Base-by-base conservation (phyloP, 2,797 vertebrate genomes). In the Pipistrellus pygmaeus region DNA sequence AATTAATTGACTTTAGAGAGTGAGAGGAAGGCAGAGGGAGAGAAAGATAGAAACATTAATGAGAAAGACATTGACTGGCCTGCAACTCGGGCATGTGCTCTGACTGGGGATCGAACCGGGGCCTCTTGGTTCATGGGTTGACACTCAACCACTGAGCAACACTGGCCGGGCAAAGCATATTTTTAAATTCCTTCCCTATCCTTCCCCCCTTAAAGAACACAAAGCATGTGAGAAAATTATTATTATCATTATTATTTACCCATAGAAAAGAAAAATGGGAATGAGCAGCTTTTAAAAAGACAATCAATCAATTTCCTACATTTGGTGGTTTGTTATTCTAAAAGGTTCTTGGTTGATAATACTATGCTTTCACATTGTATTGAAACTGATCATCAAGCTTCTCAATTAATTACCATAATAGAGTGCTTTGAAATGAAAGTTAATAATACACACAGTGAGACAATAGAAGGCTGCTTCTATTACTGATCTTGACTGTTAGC, bases 381-480 rank as follows among this genome's bases (percentile, higher is more conserved):
- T 62, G 60, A 30, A 94, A 78, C 68, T 85, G 88, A 92, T 30
- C 15, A 86, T n/a, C 48, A 66, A 73, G 55, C 27, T 94, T 92
- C 77, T 85, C 60, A 55, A 87, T 41, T 86, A 85, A 86, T 68
- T 60, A 76, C 48, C 48, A 91, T 82, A 51, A 75, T 5, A 78
- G 48, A 53, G 48, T n/a, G 80, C 44, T 60, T n/a, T 57, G 72
- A 93, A 81, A 72, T 69, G 44, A 60, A 81, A 90, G 55, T 68
- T 87, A 68, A 44, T 46, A 85, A 87, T 6, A 48, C 21, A 81
- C 72, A 84, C 57, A 83, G 41, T 62, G 46, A 94, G 69, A 89
- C 53, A 81, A 85, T 0, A 94, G 48, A 85, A 35, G 46, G 11
- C 76, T 66, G 78, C 71, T 89, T 92, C 81, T 81, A 32, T 86